These are phyloP conservation scores for Carcharodon carcharias DNA, from an alignment of 2,797 vertebrate species.

Conservation along the genomic window DNA sequence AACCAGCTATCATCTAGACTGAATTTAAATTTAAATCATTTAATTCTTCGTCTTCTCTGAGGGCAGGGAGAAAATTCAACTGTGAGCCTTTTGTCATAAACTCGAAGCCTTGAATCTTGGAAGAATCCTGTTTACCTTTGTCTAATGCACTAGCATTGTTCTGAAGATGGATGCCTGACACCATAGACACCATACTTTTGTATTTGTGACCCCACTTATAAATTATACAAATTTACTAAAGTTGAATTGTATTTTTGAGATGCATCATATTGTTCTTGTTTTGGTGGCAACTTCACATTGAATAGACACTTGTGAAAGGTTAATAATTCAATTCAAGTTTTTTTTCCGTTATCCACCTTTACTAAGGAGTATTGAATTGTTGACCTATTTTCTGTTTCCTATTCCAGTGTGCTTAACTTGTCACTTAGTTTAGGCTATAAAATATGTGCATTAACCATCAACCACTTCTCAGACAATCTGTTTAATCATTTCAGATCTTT, in stretches of 20 bases:
- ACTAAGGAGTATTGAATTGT: background rate
- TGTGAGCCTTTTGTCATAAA: background rate
- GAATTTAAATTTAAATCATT: background rate
- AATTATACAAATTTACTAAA: background rate
- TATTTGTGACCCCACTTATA: background rate
- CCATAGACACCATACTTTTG: background rate
- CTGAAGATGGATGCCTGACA: background rate
- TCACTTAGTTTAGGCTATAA: background rate
- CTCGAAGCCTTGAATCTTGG: background rate
- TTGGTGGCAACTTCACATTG: background rate
- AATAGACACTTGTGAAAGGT: background rate
- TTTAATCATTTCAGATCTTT: conserved; percentile 20
- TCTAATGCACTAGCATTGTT: background rate
- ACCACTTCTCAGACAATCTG: background rate
- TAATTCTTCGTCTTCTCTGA: background rate
- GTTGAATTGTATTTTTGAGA: background rate
- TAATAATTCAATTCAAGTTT: background rate
- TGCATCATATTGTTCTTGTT: background rate
- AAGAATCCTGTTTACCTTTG: background rate
- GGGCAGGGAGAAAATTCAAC: background rate
- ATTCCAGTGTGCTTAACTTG: background rate
- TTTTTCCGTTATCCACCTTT: background rate
- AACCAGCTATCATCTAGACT: background rate
- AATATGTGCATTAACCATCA: background rate
- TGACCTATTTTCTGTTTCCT: background rate